Percentiles rank a stretch among this genome's conserved stretches.
These are phyloP conservation scores for Aspiorhynchus laticeps DNA, from an alignment of 2,113 vertebrate species.

Conservation along the genomic window DNA sequence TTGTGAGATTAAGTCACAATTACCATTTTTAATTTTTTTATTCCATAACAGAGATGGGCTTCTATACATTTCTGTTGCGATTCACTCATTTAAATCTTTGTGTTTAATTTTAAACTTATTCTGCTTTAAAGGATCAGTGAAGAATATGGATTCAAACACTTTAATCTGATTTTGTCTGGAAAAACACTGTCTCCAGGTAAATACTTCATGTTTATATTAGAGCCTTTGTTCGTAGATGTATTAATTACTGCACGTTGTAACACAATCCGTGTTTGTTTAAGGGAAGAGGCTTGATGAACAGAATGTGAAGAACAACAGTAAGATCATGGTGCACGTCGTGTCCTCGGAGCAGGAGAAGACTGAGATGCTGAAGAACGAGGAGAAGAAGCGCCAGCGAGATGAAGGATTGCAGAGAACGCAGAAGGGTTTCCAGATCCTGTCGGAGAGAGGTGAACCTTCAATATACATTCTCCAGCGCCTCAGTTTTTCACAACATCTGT, in stretches of 20 bases:
- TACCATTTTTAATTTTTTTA: too few relatives aligned
- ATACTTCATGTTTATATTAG: not conserved
- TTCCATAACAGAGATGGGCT: too few relatives aligned
- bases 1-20: too few relatives aligned
- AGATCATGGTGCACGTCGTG: constrained; percentile 88
- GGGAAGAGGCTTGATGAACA: constrained; percentile 84
- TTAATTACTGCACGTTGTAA: not conserved
- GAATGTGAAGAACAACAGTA: constrained; percentile 88
- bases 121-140: constrained; percentile 66
- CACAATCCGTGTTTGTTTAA: constrained; percentile 50
- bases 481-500: too few relatives aligned
- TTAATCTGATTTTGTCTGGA: constrained; percentile 63
- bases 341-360: constrained; percentile 79
- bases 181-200: too few relatives aligned
- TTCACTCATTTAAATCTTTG: not conserved
- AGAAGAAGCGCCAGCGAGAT: constrained; percentile 75
- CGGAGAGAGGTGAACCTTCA: constrained; percentile 81
- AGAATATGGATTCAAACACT: constrained; percentile 59
- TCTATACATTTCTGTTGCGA: too few relatives aligned
- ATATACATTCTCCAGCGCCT: too few relatives aligned
- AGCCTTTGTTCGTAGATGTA: not conserved
- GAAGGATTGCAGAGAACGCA: constrained; percentile 84
- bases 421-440: constrained; percentile 90
- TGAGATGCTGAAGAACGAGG: constrained; percentile 72
- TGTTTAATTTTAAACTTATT: not conserved